Conservation (phyloP, 2,888 invertebrate genomes). For the Ennomos quercinarius region DNA sequence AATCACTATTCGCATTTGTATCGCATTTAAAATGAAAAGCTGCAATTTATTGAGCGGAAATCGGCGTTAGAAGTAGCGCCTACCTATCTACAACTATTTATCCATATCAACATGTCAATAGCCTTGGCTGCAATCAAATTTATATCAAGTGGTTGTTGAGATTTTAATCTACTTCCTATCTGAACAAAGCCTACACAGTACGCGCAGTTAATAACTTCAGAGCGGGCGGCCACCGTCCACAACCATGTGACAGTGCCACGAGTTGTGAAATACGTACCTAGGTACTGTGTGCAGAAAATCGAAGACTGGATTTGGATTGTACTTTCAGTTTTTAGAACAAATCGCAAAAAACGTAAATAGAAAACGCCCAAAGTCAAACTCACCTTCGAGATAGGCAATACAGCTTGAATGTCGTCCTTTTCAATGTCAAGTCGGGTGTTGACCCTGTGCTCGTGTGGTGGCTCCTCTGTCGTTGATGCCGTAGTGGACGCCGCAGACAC, state of each 20-base stretch:
- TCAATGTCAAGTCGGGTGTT: slow-evolving; percentile 95
- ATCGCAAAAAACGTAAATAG: slow-evolving; percentile 1
- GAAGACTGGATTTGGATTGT: slow-evolving; percentile 8
- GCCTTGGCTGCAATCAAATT: slow-evolving; percentile 14
- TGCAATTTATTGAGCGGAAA: slow-evolving; percentile 12
- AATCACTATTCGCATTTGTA: slow-evolving; percentile 52
- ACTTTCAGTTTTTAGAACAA: slow-evolving; percentile 9
- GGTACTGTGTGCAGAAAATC: slow-evolving; percentile 10
- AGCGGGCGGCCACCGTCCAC: slow-evolving; percentile 19
- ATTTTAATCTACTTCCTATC: slow-evolving; percentile 24
- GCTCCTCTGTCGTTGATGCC: slow-evolving; percentile 71
- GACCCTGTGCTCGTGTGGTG: slow-evolving; percentile 86
- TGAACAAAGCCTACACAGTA: slow-evolving; percentile 19
- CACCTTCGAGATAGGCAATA: slow-evolving; percentile 97
- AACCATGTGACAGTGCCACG: slow-evolving; percentile 28
- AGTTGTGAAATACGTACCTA: slow-evolving; percentile 16
- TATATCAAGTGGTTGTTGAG: slow-evolving; percentile 19
- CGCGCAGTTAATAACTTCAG: slow-evolving; percentile 29
- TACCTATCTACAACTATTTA: slow-evolving; percentile 17
- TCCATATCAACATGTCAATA: slow-evolving; percentile 22
- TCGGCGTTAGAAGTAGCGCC: slow-evolving; percentile 13
- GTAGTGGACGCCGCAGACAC: slow-evolving; percentile 66
- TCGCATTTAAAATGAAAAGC: slow-evolving; percentile 24
- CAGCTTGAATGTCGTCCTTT: slow-evolving; percentile 97
- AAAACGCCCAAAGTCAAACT: slow-evolving; percentile 27